Evolutionary conservation across 2,888 invertebrate genomes (phyloP), one percentile per base, ranked within the genome.

Genomic region (Pterobdella sp.): DNA sequence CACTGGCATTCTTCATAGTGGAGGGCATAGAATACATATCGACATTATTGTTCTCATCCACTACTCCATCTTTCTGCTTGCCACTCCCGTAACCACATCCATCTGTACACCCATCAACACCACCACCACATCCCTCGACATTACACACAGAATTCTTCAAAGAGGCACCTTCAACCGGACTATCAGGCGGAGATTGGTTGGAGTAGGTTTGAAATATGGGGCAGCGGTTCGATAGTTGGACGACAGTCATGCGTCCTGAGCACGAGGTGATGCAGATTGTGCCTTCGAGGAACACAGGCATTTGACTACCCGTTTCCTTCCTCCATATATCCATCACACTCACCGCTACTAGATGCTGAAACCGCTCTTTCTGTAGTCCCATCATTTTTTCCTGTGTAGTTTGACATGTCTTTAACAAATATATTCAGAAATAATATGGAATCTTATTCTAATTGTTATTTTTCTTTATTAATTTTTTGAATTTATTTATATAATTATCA

Each of bases 241-340:
- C 56, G 14, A 77, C 76, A 36, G 76, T 77, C n/a, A 77, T 77
- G 31, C 72, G 66, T 18, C 78, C 77, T n/a, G 63, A 70, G 63
- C 76, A 70, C 0, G 78, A 73, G 0, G 78, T 78, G 60, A 78
- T 78, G 68, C 78, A 78, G 26, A 78, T 76, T 0, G 78, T 78
- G 56, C 77, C 78, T 65, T 78, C 78, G 26, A 78, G 77, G 66
- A 76, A 31, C 18, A 78, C 78, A 4, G 78, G 75, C 1, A 76
- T 68, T 18, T 76, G 42, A 67, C 77, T 78, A 56, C 78, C 78
- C 0, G 78, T 78, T 73, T 78, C 78, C 42, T 78, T 78, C 73
- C 77, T 78, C 78, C 78, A 78, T 22, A 78, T 73, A 32, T 78
- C 78, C 71, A 78, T 63, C 63, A 78, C 78, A 72, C 77, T 77